phyloP scores from a whole-genome alignment of 2,888 invertebrate species.

The Steinernema hermaphroditum region DNA sequence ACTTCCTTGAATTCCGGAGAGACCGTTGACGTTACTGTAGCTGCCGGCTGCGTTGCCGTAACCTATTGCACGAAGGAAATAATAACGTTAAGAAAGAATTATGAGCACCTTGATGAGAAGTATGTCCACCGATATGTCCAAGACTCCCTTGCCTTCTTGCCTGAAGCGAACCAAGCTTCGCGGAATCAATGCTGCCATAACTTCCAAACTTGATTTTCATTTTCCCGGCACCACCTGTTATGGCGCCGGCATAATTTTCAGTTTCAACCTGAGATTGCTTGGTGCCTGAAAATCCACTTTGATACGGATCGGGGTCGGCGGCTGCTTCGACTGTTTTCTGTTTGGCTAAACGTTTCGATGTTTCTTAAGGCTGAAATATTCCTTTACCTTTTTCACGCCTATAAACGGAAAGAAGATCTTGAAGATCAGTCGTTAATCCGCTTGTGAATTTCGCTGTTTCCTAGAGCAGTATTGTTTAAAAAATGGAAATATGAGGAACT shows the following conservation, averaged over 20 bases:
- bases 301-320: background rate
- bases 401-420: background rate
- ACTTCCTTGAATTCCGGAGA: slow-evolving; percentile 1
- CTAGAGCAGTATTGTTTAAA: background rate
- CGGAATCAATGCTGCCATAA: slow-evolving; percentile 15
- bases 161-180: background rate
- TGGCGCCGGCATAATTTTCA: background rate
- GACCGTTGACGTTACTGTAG: background rate
- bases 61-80: background rate
- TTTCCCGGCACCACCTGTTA: background rate
- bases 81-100: background rate
- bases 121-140: background rate
- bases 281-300: background rate
- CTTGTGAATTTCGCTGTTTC: slow-evolving; percentile 3
- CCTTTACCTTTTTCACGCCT: slow-evolving; percentile 11
- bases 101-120: background rate
- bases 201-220: slow-evolving; percentile 3
- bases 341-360: background rate
- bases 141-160: background rate
- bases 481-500: background rate
- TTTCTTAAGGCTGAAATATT: background rate
- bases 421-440: background rate
- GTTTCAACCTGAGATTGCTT: background rate
- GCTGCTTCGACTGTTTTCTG: background rate
- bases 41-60: background rate